Conservation (phyloP, 2,113 vertebrate genomes). For the Chionomys nivalis region DNA sequence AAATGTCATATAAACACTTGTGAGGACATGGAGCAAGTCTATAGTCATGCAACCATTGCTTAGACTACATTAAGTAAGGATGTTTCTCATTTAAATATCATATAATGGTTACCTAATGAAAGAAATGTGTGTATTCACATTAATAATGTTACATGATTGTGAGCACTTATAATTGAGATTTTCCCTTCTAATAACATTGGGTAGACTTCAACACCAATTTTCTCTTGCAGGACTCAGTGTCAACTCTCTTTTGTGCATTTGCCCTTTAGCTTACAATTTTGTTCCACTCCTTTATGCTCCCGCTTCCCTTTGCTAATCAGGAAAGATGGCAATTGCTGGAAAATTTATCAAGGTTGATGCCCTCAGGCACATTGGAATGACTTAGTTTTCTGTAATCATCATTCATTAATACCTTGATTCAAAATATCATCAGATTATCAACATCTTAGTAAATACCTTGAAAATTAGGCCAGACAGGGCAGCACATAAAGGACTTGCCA, state of each 20-base stretch:
- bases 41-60: background rate
- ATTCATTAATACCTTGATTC: conserved; percentile 80
- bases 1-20: background rate
- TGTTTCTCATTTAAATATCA: conserved; percentile 29
- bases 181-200: conserved; percentile 75
- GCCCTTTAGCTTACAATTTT: conserved; percentile 78
- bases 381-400: conserved; percentile 80
- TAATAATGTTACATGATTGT: conserved; percentile 56
- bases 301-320: conserved; percentile 80
- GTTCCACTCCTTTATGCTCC: conserved; percentile 72
- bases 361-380: conserved; percentile 73
- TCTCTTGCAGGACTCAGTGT: conserved; percentile 68
- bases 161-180: conserved; percentile 16
- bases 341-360: conserved; percentile 74
- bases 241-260: conserved; percentile 77
- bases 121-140: conserved; percentile 32
- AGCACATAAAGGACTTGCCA: background rate
- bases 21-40: background rate
- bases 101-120: background rate
- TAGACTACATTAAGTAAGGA: background rate
- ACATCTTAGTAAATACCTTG: conserved; percentile 36
- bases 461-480: conserved; percentile 9
- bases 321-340: conserved; percentile 80
- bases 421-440: conserved; percentile 72
- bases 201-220: conserved; percentile 75